Evolutionary conservation across 2,888 invertebrate genomes (phyloP).

Genomic region (Thereva unica): DNA sequence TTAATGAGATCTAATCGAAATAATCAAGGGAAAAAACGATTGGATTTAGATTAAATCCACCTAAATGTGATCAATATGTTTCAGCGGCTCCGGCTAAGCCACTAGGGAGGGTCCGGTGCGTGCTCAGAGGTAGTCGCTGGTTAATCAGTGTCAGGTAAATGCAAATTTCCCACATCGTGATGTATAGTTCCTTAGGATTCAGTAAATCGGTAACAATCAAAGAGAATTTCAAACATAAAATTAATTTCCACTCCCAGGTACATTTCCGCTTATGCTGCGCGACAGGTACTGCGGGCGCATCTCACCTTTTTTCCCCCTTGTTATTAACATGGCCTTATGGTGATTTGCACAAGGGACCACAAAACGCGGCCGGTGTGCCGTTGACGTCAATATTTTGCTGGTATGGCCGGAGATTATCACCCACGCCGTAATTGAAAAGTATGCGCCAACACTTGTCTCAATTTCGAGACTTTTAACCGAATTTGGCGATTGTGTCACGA

Average conservation of each 20-base stretch:
- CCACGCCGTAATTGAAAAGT: constrained; percentile 8
- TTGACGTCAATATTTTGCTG: constrained; percentile 20
- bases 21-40: constrained; percentile 27
- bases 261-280: neutral
- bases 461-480: constrained; percentile 11
- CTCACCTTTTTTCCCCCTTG: neutral
- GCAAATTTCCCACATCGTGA: too few relatives aligned
- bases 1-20: constrained; percentile 42
- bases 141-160: too few relatives aligned
- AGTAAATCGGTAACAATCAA: too few relatives aligned
- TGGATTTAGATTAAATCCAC: constrained; percentile 21
- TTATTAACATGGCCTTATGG: constrained; percentile 1
- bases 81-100: neutral
- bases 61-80: constrained; percentile 25
- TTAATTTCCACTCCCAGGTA: too few relatives aligned
- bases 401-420: constrained; percentile 26
- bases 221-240: too few relatives aligned
- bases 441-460: constrained; percentile 28
- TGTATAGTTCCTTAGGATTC: too few relatives aligned
- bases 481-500: constrained; percentile 33
- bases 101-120: too few relatives aligned
- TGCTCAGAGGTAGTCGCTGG: too few relatives aligned
- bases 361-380: constrained; percentile 3
- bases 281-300: constrained; percentile 7
- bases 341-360: constrained; percentile 13